Evolutionary conservation across 2,888 invertebrate genomes (phyloP), one percentile per base, ranked within the genome.

Genomic region (Sussaba pulchella): DNA sequence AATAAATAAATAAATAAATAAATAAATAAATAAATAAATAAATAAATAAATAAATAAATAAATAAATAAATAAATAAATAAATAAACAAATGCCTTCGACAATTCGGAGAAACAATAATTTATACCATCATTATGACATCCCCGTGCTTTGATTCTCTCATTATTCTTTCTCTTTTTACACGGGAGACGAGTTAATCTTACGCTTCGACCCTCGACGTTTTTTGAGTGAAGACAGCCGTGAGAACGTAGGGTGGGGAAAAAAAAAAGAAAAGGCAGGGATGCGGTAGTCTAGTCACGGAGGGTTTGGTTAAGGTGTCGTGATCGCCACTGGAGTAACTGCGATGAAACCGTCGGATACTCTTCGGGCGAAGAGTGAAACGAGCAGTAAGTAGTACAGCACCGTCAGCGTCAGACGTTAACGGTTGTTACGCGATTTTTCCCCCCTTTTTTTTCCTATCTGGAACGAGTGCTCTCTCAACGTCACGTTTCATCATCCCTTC

Each of bases 331-430:
- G 45, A 21, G n/a, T 21, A 39, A 36, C 39, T 12, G 41, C 19
- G 17, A 45, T 41, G 41, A 26, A 64, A 17, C n/a, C 41, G 54
- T 31, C 6, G 24, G 12, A n/a, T n/a, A 5, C 50, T 21, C 21
- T 21, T 24, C 50, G 12, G 4, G 24, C 21, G 24, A 21, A 8
- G 1, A 19, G 64, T 31, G 47, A 64, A n/a, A 47, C 45, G 45
- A 45, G 31, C n/a, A 31, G 36, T 39, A 39, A 67, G 50, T 36
- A 52, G 39, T 67, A 52, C 12, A 69, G 31, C 43, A 78, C 63
- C 63, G 26, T 31, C 52, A 50, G 31, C 14, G n/a, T 39, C 36
- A n/a, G 67, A 41, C 63, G 57, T 77, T 67, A 67, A 69, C 52
- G 57, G 57, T 69, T 73, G 73, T 52, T 50, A 17, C 10, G 19